Evolutionary conservation across 2,888 invertebrate genomes (phyloP).

Genomic region (Tricholauxania praeusta): DNA sequence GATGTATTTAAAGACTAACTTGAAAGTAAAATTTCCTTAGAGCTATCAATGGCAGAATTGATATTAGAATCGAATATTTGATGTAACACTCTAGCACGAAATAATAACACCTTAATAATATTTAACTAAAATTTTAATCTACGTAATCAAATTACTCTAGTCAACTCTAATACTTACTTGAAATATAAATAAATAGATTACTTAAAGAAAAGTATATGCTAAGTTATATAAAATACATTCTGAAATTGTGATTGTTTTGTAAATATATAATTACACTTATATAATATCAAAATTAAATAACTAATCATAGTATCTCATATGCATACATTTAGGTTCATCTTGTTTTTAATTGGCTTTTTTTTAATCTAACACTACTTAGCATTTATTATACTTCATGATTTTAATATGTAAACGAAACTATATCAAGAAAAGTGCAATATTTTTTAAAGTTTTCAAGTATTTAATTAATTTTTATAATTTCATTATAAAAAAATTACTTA

Average conservation of each 20-base stretch:
- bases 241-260: conserved; percentile 57
- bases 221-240: conserved; percentile 38
- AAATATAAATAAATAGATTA: conserved; percentile 49
- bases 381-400: neutral
- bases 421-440: conserved; percentile 11
- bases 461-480: neutral
- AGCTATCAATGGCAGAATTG: neutral
- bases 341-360: no score
- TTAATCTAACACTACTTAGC: no score
- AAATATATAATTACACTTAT: neutral
- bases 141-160: conserved; percentile 33
- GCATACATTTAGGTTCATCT: no score
- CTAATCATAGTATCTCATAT: neutral
- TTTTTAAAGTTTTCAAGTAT: no score
- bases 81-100: neutral
- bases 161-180: conserved; percentile 36
- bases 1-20: no score
- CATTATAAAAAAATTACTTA: conserved; percentile 36
- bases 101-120: conserved; percentile 2
- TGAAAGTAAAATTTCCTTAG: no score
- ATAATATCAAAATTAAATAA: neutral
- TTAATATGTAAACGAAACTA: neutral
- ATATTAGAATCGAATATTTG: neutral
- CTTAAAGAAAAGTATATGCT: neutral
- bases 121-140: no score